phyloP scores from a whole-genome alignment of 2,888 invertebrate species.

The Hypomecis punctinalis region DNA sequence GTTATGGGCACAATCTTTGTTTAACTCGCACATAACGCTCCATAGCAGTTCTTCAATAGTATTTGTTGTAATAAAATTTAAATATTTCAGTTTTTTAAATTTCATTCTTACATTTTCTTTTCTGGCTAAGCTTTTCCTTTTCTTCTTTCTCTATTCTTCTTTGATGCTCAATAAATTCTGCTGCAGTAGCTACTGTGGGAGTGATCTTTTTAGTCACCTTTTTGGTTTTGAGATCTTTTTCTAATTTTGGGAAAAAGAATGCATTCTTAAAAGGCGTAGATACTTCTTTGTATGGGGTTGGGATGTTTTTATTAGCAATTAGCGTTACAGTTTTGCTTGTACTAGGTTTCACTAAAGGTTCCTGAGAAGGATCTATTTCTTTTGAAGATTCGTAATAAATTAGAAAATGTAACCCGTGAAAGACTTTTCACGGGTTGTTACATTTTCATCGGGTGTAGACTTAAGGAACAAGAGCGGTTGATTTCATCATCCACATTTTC shows the following conservation, averaged over 20 bases:
- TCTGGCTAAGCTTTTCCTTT: no score
- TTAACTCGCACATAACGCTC: no score
- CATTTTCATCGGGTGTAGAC: slow-evolving; percentile 16
- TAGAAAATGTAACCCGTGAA: no score
- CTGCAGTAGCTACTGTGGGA: background rate
- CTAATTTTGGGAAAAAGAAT: slow-evolving; percentile 23
- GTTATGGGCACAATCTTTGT: no score
- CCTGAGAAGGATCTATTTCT: background rate
- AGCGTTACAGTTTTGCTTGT: slow-evolving; percentile 11
- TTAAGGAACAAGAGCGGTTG: slow-evolving; percentile 21
- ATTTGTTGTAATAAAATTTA: no score
- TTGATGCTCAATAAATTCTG: no score
- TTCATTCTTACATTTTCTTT: no score
- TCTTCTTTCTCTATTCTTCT: no score
- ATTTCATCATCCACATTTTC: slow-evolving; percentile 19
- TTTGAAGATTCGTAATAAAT: no score
- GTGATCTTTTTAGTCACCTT: background rate
- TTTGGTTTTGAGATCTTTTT: background rate
- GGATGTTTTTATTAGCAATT: background rate
- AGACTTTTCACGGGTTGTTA: slow-evolving; percentile 18
- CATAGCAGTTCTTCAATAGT: no score
- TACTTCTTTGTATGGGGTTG: background rate
- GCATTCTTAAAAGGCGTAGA: slow-evolving; percentile 21
- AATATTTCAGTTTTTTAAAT: no score
- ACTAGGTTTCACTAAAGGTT: slow-evolving; percentile 19